These are phyloP conservation scores for Rhogogaster chlorosoma DNA, from an alignment of 2,888 invertebrate genomes.

Conservation along the genomic window DNA sequence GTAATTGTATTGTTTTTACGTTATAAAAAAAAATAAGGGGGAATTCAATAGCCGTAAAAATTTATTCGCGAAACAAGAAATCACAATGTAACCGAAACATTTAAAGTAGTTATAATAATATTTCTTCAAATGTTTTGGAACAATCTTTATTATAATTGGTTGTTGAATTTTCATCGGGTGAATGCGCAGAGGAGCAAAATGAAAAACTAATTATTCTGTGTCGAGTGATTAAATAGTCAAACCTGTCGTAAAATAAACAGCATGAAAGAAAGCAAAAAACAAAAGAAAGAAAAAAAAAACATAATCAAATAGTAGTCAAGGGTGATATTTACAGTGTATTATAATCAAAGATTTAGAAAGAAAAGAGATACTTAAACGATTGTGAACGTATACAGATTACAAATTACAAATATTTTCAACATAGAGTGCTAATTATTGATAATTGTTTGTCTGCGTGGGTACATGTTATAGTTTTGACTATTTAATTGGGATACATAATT, in stretches of 20 bases:
- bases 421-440: slow-evolving; percentile 1
- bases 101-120: not conserved
- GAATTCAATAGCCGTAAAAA: not conserved
- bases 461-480: slow-evolving; percentile 18
- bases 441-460: not conserved
- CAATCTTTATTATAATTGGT: not conserved
- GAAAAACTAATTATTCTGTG: not conserved
- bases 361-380: not conserved
- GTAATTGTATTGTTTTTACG: not conserved
- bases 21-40: not conserved
- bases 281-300: slow-evolving; percentile 41
- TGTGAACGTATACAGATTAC: not conserved
- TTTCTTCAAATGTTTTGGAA: slow-evolving; percentile 1
- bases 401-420: slow-evolving; percentile 7
- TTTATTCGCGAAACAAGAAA: not conserved
- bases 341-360: not conserved
- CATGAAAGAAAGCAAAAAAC: slow-evolving; percentile 42
- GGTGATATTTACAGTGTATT: slow-evolving; percentile 17
- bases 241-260: slow-evolving; percentile 32
- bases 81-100: not conserved
- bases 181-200: slow-evolving; percentile 5
- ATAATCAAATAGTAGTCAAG: slow-evolving; percentile 30
- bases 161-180: not conserved
- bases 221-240: slow-evolving; percentile 38
- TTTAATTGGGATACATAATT: not conserved